Percentiles rank a stretch among this genome's conserved stretches.
Conservation (phyloP, 2,797 vertebrate genomes). For the Anomalospiza imberbis region DNA sequence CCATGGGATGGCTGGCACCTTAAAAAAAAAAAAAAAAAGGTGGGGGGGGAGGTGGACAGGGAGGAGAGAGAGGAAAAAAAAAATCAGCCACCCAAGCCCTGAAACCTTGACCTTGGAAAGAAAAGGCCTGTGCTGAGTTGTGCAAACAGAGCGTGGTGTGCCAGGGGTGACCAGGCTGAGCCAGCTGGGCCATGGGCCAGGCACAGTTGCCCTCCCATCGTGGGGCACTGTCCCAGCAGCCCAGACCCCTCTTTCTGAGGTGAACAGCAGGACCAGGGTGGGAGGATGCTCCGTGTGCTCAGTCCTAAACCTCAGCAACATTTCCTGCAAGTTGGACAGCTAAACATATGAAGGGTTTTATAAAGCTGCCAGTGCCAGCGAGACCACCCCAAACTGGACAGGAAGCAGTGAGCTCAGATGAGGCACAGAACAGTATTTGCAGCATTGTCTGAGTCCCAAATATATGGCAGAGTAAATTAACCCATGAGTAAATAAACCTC, state of each 20-base stretch:
- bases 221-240: background rate
- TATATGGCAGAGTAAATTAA: slow-evolving; percentile 21
- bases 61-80: no score
- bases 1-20: background rate
- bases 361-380: background rate
- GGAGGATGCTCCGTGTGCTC: background rate
- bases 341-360: background rate
- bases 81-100: background rate
- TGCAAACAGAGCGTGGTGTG: background rate
- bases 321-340: background rate
- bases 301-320: rapidly evolving
- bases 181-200: background rate
- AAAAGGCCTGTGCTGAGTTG: background rate
- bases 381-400: background rate
- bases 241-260: background rate
- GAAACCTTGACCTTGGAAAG: slow-evolving; percentile 5
- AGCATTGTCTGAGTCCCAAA: background rate
- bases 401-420: background rate
- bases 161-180: background rate
- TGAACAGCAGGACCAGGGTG: background rate
- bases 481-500: slow-evolving; percentile 32
- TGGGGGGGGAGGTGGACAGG: rapidly evolving
- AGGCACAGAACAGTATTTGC: background rate
- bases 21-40: background rate
- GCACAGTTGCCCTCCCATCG: background rate